Conservation (phyloP, 2,113 vertebrate genomes). For the Myodes glareolus region DNA sequence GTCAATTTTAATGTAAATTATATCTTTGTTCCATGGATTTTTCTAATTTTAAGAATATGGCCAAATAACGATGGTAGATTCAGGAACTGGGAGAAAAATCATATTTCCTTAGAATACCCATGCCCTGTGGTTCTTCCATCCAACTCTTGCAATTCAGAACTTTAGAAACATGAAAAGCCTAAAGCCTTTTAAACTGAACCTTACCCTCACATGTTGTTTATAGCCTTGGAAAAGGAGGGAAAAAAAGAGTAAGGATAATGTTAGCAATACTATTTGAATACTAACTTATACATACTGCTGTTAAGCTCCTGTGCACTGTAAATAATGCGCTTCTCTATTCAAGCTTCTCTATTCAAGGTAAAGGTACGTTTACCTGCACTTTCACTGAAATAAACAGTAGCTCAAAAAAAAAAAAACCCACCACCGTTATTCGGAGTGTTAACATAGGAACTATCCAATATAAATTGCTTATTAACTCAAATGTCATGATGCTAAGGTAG, state of each 20-base stretch:
- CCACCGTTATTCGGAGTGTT: background rate
- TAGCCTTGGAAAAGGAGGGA: background rate
- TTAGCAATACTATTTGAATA: background rate
- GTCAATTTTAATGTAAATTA: background rate
- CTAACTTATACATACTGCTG: background rate
- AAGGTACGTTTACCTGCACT: background rate
- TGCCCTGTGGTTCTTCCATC: background rate
- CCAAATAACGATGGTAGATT: background rate
- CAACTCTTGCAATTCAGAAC: background rate
- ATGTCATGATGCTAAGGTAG: no score
- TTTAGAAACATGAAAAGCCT: background rate
- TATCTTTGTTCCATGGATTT: background rate
- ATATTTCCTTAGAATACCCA: background rate
- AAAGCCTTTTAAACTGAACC: background rate
- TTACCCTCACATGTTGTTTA: background rate
- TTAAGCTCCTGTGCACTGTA: background rate
- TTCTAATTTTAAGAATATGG: background rate
- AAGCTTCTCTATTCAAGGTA: no score
- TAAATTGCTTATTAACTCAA: background rate
- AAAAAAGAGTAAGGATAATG: background rate
- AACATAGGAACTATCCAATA: background rate
- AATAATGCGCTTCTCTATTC: constrained; percentile 36
- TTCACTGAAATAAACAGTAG: background rate
- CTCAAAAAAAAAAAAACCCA: background rate
- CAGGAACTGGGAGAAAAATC: background rate